These are phyloP conservation scores for Philereme transversata DNA, from an alignment of 2,888 invertebrate species.

Conservation along the genomic window DNA sequence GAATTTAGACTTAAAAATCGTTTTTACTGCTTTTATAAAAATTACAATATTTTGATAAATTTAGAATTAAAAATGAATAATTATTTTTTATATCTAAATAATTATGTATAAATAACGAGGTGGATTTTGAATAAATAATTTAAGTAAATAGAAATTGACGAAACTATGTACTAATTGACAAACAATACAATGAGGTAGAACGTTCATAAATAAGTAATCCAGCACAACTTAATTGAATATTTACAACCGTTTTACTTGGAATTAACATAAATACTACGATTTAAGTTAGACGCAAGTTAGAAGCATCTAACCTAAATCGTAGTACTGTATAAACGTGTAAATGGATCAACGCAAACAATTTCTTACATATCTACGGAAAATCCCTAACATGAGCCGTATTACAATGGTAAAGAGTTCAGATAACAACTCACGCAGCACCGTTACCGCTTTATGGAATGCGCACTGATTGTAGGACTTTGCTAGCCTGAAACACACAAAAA, in stretches of 20 bases:
- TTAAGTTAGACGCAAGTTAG: not conserved
- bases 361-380: constrained; percentile 22
- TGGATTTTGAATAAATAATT: not conserved
- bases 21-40: no score
- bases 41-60: no score
- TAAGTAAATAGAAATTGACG: constrained; percentile 11
- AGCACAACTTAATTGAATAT: no score
- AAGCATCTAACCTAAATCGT: constrained; percentile 5
- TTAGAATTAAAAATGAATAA: not conserved
- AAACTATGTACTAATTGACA: constrained; percentile 32
- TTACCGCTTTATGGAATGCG: constrained; percentile 86
- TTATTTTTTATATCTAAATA: not conserved
- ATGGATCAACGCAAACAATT: constrained; percentile 2
- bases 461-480: constrained; percentile 89
- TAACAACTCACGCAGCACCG: constrained; percentile 22
- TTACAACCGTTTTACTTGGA: no score
- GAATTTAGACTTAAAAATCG: no score
- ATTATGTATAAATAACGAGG: not conserved
- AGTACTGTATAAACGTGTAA: constrained; percentile 1
- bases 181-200: constrained; percentile 45
- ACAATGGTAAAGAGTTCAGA: constrained; percentile 21
- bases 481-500: constrained; percentile 85
- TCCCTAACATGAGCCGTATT: constrained; percentile 26
- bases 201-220: no score
- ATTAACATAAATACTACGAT: no score